Evolutionary conservation across 2,888 invertebrate species (phyloP).

Genomic region (Muscina levida): DNA sequence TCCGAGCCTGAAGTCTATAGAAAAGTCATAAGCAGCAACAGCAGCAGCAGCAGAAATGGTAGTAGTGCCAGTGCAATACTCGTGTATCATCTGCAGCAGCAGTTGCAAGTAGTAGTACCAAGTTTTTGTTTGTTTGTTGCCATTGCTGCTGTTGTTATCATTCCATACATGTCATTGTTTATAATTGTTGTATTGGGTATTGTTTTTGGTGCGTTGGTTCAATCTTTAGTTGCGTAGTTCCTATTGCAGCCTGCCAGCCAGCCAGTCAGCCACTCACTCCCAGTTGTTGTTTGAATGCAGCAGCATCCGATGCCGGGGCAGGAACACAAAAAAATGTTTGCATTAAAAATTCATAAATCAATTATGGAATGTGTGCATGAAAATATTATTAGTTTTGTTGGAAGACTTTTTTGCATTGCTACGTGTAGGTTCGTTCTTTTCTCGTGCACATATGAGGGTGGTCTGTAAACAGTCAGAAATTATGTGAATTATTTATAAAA

Average conservation of each 20-base stretch:
- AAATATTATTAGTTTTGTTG: slow-evolving; percentile 69
- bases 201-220: slow-evolving; percentile 47
- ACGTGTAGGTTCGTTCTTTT: slow-evolving; percentile 19
- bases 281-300: slow-evolving; percentile 33
- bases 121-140: slow-evolving; percentile 23
- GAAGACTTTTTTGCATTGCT: slow-evolving; percentile 34
- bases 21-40: slow-evolving; percentile 34
- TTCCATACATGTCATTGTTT: slow-evolving; percentile 61
- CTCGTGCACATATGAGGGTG: not conserved
- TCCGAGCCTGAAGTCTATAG: not conserved
- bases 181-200: slow-evolving; percentile 64
- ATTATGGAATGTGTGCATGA: slow-evolving; percentile 78
- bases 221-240: slow-evolving; percentile 19
- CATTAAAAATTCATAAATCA: slow-evolving; percentile 79
- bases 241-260: slow-evolving; percentile 30
- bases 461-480: slow-evolving; percentile 12
- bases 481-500: too few species aligned
- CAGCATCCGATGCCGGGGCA: slow-evolving; percentile 61
- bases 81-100: slow-evolving; percentile 49
- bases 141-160: slow-evolving; percentile 37
- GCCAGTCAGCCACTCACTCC: not conserved
- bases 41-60: slow-evolving; percentile 36
- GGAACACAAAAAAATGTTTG: slow-evolving; percentile 69
- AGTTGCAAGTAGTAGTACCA: slow-evolving; percentile 42
- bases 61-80: too few species aligned